These are phyloP conservation scores for Girardinus metallicus DNA, from an alignment of 2,797 vertebrate species.

Conservation along the genomic window DNA sequence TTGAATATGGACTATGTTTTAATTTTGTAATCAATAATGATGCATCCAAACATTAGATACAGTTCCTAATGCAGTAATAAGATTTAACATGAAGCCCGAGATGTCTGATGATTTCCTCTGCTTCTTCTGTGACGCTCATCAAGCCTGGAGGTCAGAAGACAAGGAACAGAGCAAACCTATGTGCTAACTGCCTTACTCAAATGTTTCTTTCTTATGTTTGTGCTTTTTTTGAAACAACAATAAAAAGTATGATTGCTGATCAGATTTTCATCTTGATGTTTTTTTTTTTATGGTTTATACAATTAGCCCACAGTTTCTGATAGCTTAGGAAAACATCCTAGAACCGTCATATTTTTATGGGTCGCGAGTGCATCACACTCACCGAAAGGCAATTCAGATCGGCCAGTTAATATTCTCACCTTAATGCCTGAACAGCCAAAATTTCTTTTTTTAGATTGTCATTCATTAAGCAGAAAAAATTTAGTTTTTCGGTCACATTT, in stretches of 20 bases:
- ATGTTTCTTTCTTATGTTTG: slow-evolving; percentile 81
- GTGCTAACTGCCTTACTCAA: slow-evolving; percentile 81
- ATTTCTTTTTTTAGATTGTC: neutral
- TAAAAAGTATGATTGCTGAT: slow-evolving; percentile 70
- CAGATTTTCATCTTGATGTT: neutral
- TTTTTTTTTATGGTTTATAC: slow-evolving; percentile 12
- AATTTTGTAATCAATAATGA: slow-evolving; percentile 43
- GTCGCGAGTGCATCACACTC: neutral
- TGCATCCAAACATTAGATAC: slow-evolving; percentile 45
- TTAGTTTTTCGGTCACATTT: neutral
- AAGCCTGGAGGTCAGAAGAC: slow-evolving; percentile 46
- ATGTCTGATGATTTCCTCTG: slow-evolving; percentile 3
- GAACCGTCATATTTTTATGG: neutral
- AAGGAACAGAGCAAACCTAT: slow-evolving; percentile 68
- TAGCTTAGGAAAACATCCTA: no score
- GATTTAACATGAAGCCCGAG: slow-evolving; percentile 20
- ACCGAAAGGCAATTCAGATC: neutral
- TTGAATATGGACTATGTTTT: slow-evolving; percentile 43
- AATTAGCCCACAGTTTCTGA: neutral
- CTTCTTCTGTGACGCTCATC: slow-evolving; percentile 40
- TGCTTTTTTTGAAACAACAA: slow-evolving; percentile 69
- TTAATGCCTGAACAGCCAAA: neutral
- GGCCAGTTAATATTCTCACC: neutral
- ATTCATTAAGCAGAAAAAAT: neutral
- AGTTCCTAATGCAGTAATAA: slow-evolving; percentile 67